Evolutionary conservation across 2,888 invertebrate genomes (phyloP), one percentile per base, ranked within the genome.

Genomic region (Macroteleia sp.): DNA sequence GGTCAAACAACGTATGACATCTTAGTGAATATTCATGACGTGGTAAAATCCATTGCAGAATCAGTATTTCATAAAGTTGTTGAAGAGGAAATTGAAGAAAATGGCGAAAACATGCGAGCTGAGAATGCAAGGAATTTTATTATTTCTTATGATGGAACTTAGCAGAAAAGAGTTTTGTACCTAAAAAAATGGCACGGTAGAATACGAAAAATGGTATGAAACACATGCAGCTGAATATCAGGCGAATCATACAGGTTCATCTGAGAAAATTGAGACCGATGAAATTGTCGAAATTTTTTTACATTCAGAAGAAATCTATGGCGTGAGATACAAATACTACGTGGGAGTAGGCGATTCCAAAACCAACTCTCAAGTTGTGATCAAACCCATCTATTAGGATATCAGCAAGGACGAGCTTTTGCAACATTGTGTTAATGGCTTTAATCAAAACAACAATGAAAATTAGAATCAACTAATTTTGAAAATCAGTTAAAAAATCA

Each of bases 391-490:
- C 25, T 25, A 25, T 25, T 6, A 25, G 12, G 36, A 52, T 10
- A 20, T 52, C 12, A 52, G 34, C 22, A 34, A 20, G 10, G 52
- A 52, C 20, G 22, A 20, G 14, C 22, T 52, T 3, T 30, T 77
- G 14, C 39, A 66, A 9, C 6, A 73, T n/a, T 73, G 77, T 50
- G 36, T 73, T 17, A 69, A 73, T 9, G 67, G 71, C 1, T 77
- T 71, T 28, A 62, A 42, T 2, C 77, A 77, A 39, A 66, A 77
- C n/a, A 67, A 67, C n/a, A 73, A 77, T 16, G 62, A 77, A 20
- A 74, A 70, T 25, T 25, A 48, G 9, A 73, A 77, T 22, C 82
- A 86, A 42, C 56, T 86, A 14, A 82, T 88, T 41, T 87, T 85
- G 59, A 59, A 59, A 44, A 59, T 59, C 2, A 20, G 32, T 32